Conservation (phyloP, 2,888 invertebrate genomes). For the Andricus curvator region DNA sequence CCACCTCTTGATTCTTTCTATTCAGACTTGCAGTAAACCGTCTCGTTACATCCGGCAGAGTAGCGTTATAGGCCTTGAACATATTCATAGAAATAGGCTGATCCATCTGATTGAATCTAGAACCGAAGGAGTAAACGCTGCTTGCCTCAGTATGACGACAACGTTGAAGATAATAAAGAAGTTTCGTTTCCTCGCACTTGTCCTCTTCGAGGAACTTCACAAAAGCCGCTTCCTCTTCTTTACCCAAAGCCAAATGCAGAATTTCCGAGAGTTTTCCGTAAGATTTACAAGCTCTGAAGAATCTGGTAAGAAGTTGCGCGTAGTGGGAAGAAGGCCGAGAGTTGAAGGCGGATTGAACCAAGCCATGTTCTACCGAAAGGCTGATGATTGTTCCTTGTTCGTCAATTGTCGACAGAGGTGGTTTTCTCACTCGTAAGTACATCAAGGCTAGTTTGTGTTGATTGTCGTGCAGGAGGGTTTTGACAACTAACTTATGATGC, state of each 20-base stretch:
- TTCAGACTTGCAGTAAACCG: constrained; percentile 57
- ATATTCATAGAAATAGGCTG: constrained; percentile 62
- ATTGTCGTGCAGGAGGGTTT: constrained; percentile 84
- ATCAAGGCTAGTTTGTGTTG: constrained; percentile 86
- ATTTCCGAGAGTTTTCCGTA: constrained; percentile 76
- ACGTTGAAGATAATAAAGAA: constrained; percentile 86
- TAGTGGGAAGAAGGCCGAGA: constrained; percentile 71
- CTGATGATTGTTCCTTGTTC: constrained; percentile 76
- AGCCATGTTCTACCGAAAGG: constrained; percentile 71
- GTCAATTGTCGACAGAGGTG: constrained; percentile 79
- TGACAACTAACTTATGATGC: constrained; percentile 87
- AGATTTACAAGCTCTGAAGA: constrained; percentile 71
- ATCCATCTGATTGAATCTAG: constrained; percentile 36
- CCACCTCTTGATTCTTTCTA: constrained; percentile 44
- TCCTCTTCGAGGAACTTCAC: constrained; percentile 84
- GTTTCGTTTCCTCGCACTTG: constrained; percentile 83
- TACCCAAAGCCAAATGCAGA: constrained; percentile 82
- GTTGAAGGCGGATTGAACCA: constrained; percentile 74
- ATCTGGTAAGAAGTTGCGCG: constrained; percentile 66
- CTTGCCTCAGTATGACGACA: constrained; percentile 76
- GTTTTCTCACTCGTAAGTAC: constrained; percentile 84
- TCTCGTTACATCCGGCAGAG: constrained; percentile 70
- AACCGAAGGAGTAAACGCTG: constrained; percentile 50
- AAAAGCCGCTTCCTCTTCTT: constrained; percentile 85
- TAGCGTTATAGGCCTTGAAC: constrained; percentile 70